Evolutionary conservation across 1,140 invertebrate species (phyloP).

Genomic region (Trachelipus rathkii): DNA sequence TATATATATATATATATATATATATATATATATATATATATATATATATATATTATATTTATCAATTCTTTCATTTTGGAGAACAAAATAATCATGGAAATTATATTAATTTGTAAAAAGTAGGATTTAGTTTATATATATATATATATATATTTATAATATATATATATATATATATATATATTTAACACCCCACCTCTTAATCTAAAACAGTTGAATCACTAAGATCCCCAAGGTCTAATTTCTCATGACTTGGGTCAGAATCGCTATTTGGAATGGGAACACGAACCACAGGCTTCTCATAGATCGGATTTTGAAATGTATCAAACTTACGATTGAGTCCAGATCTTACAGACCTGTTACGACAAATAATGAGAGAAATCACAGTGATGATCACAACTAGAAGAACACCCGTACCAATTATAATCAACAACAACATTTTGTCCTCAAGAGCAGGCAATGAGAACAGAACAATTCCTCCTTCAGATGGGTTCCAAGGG

Average conservation of each 20-base stretch:
- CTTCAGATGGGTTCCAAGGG: background rate
- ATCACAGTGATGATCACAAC: background rate
- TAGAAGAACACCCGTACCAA: background rate
- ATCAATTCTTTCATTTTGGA: too few relatives aligned
- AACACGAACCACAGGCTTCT: constrained; percentile 42
- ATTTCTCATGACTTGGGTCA: constrained; percentile 28
- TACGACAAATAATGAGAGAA: constrained; percentile 30
- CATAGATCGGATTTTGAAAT: constrained; percentile 51
- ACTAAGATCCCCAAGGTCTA: constrained; percentile 41
- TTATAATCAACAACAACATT: background rate
- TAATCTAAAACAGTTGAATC: constrained; percentile 42
- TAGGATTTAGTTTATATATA: too few relatives aligned
- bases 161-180: too few relatives aligned
- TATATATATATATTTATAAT: too few relatives aligned
- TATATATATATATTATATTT: too few relatives aligned
- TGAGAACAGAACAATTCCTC: background rate
- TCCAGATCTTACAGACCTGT: constrained; percentile 50
- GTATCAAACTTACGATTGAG: constrained; percentile 51
- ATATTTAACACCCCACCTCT: background rate
- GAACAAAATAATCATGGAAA: too few relatives aligned
- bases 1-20: too few relatives aligned
- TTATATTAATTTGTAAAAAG: too few relatives aligned
- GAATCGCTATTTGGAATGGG: constrained; percentile 34
- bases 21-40: too few relatives aligned
- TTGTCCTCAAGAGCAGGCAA: background rate